Percentiles rank a stretch among this genome's conserved stretches.
phyloP scores from a whole-genome alignment of 2,797 vertebrate species.

The Anolis apletophallus region DNA sequence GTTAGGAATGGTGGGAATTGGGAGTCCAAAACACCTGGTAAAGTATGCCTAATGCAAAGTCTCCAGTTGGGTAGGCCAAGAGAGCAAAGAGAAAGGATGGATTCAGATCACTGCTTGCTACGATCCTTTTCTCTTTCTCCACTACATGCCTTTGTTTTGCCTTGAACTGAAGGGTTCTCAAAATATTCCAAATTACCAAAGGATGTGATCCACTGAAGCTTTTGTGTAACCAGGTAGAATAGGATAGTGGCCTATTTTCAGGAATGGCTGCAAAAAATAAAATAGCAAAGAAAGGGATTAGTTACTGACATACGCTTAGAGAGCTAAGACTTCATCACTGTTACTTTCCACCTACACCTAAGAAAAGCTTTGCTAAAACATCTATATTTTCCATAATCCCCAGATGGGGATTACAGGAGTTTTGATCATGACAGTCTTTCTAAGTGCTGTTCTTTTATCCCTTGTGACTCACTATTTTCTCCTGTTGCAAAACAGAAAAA shows the following conservation, averaged over 20 bases:
- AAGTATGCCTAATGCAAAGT: neutral
- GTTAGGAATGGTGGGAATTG: too few relatives aligned
- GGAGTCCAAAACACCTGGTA: too few relatives aligned
- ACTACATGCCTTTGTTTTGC: neutral
- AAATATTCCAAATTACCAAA: neutral
- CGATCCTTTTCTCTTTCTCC: neutral
- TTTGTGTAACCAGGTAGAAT: neutral
- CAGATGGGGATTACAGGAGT: too few relatives aligned
- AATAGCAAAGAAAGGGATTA: neutral
- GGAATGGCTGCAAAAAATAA: neutral
- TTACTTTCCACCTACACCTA: conserved; percentile 14
- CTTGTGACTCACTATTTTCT: neutral
- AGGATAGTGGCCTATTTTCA: neutral
- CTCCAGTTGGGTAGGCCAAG: neutral
- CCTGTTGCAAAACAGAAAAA: neutral
- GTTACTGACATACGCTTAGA: neutral
- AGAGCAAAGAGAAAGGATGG: neutral
- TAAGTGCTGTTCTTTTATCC: neutral
- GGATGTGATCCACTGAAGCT: neutral
- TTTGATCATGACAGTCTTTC: too few relatives aligned
- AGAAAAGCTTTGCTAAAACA: too few relatives aligned
- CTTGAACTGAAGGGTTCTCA: neutral
- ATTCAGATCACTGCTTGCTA: neutral
- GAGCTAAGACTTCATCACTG: neutral
- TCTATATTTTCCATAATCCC: too few relatives aligned